phyloP scores from a whole-genome alignment of 2,888 invertebrate species.

The Ectemnius lituratus region DNA sequence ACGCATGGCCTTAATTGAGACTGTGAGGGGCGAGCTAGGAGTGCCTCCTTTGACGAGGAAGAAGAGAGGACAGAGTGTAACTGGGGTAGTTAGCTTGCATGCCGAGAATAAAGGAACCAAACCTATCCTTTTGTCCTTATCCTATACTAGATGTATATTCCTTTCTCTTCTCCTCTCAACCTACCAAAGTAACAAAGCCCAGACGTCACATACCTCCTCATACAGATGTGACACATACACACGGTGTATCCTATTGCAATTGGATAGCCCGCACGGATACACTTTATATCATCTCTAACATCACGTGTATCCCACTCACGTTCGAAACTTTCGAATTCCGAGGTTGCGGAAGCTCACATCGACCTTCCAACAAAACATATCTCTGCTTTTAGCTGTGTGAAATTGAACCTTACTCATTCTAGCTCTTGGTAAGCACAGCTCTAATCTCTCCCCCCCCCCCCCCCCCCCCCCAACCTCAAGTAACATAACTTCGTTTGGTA shows the following conservation, averaged over 20 bases:
- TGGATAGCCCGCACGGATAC: too few species aligned
- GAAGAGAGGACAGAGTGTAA: constrained; percentile 28
- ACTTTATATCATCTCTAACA: background rate
- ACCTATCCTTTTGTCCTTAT: too few species aligned
- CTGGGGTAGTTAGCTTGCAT: constrained; percentile 19
- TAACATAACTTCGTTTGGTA: background rate
- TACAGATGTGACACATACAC: background rate
- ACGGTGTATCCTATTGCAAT: too few species aligned
- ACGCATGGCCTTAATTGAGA: constrained; percentile 11
- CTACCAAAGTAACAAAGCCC: too few species aligned
- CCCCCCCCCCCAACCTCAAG: constrained; percentile 2
- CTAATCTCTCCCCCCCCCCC: too few species aligned
- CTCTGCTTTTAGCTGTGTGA: background rate
- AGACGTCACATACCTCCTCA: background rate
- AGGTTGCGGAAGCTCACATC: background rate
- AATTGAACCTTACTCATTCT: background rate
- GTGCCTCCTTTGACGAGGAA: constrained; percentile 33
- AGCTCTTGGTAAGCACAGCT: background rate
- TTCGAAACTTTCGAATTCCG: background rate
- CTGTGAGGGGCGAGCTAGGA: constrained; percentile 7
- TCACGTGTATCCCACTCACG: background rate
- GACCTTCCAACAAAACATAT: too few species aligned
- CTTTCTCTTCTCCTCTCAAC: too few species aligned
- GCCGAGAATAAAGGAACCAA: constrained; percentile 21
- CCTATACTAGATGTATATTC: too few species aligned